A percentile compares a stretch with the other conserved stretches of the same genome.
phyloP scores from a whole-genome alignment of 2,888 invertebrate genomes.

The Cantharis rustica region DNA sequence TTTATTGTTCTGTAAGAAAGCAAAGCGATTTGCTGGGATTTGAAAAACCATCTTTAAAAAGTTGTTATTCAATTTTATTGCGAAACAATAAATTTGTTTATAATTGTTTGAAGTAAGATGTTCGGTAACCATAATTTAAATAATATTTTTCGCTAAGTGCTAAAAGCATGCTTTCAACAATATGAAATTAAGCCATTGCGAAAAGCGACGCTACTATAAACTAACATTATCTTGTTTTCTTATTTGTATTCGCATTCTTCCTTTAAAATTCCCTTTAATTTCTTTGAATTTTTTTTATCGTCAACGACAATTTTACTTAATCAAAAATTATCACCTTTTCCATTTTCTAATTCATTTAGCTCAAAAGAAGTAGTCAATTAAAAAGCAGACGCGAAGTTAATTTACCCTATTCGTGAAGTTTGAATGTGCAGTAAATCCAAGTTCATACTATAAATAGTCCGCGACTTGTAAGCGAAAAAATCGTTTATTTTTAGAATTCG shows the following conservation, averaged over 20 bases:
- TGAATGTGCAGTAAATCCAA: constrained; percentile 23
- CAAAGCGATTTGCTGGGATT: too few relatives aligned
- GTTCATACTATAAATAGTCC: constrained; percentile 20
- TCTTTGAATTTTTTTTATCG: constrained; percentile 11
- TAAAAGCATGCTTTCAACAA: constrained; percentile 14
- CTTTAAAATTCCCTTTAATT: constrained; percentile 2
- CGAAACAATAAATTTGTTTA: neutral
- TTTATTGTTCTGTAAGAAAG: too few relatives aligned
- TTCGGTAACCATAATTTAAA: constrained; percentile 14
- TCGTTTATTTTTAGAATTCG: neutral
- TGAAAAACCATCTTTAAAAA: too few relatives aligned
- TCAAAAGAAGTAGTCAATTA: constrained; percentile 27
- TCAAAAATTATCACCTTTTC: constrained; percentile 24
- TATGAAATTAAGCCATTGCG: constrained; percentile 21
- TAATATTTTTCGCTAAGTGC: constrained; percentile 12
- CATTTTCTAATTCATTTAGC: constrained; percentile 28
- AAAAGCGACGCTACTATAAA: constrained; percentile 7
- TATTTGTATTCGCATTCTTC: constrained; percentile 20
- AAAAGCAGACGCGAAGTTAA: constrained; percentile 27
- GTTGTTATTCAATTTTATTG: neutral
- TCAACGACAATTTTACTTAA: constrained; percentile 18
- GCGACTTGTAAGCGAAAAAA: neutral
- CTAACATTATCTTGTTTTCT: constrained; percentile 26
- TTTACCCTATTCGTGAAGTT: constrained; percentile 19
- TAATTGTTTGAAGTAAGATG: neutral